Evolutionary conservation across 2,888 invertebrate species (phyloP).

Genomic region (Lasioglossum oenotherae): DNA sequence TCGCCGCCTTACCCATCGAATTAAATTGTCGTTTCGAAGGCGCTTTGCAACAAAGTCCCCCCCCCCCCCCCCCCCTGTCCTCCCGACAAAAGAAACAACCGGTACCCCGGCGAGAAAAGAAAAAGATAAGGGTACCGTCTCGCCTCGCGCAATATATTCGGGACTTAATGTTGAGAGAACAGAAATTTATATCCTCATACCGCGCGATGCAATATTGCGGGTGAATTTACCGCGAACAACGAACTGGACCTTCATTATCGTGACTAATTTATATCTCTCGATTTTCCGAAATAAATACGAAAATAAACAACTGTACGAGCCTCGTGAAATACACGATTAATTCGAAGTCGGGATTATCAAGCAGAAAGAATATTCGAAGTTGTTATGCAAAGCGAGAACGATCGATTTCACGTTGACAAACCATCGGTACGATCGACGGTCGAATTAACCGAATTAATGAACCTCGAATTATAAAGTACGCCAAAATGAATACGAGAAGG

Average conservation of each 20-base stretch:
- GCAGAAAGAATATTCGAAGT: neutral
- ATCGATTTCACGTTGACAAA: neutral
- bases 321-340: neutral
- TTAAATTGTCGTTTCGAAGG: slow-evolving; percentile 43
- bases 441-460: neutral
- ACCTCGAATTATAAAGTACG: neutral
- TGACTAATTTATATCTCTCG: neutral
- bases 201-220: neutral
- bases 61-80: neutral
- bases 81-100: neutral
- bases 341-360: neutral
- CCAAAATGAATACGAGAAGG: neutral
- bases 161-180: slow-evolving; percentile 13
- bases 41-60: slow-evolving; percentile 36
- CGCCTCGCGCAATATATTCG: slow-evolving; percentile 1
- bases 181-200: neutral
- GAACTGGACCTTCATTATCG: neutral
- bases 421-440: neutral
- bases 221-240: neutral
- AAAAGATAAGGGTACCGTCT: neutral
- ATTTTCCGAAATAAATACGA: too few relatives aligned
- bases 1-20: slow-evolving; percentile 29
- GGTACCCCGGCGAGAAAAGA: neutral
- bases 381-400: neutral
- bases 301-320: neutral